Conservation (phyloP, 2,797 vertebrate species). For the Selene dorsalis region DNA sequence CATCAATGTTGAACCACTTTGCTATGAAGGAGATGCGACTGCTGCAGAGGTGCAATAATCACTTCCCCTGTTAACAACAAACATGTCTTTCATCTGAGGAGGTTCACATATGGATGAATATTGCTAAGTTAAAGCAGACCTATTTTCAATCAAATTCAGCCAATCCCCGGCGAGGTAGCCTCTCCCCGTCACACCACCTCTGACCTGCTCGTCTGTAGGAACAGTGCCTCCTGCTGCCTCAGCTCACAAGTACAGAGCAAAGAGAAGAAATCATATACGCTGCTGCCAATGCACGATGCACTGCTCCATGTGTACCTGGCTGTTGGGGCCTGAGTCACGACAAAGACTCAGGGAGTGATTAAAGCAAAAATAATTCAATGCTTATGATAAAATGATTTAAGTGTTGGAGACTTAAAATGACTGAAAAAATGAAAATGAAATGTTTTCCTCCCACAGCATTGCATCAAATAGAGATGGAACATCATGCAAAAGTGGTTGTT, state of each 20-base stretch:
- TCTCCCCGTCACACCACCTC: conserved; percentile 29
- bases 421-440: background rate
- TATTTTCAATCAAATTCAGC: conserved; percentile 71
- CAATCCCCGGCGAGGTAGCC: conserved; percentile 60
- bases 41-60: conserved; percentile 72
- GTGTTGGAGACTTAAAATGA: background rate
- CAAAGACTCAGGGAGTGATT: background rate
- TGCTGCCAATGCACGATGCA: background rate
- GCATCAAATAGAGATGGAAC: background rate
- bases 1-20: conserved; percentile 57
- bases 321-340: background rate
- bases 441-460: background rate
- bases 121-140: conserved; percentile 69
- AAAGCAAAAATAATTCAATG: background rate
- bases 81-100: conserved; percentile 73
- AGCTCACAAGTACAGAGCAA: conserved; percentile 36
- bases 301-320: background rate
- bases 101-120: conserved; percentile 59
- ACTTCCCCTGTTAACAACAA: conserved; percentile 78
- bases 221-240: conserved; percentile 81
- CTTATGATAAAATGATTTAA: background rate
- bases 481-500: background rate
- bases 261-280: background rate
- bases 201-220: conserved; percentile 60
- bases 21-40: conserved; percentile 64